Base-by-base conservation (phyloP, 2,797 vertebrate genomes). In the Sebastes matsubarae region DNA sequence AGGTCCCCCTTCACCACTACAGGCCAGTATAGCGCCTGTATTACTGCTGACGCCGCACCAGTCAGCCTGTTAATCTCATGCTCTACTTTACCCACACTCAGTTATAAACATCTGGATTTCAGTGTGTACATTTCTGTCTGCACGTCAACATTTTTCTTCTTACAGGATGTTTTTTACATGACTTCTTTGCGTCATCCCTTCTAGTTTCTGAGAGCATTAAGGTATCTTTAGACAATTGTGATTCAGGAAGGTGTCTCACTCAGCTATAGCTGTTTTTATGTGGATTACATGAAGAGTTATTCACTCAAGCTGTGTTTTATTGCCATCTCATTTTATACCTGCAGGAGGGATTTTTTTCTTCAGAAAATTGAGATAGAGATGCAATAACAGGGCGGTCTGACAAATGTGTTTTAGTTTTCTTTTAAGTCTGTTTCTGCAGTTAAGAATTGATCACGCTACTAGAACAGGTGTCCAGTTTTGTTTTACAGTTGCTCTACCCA, bases 391-490 rank as follows among this genome's bases (percentile, higher is more conserved):
- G 2, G 4, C 24, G 25, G 60, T 30, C 25, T 30, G 64, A 66
- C 25, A 10, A 4, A 27, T 22, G 34, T 58, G 3, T 54, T 68
- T 80, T 69, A 20, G 22, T 65, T 71, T 59, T 18, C 55, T 71
- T 80, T 78, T 46, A 24, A 46, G 18, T 72, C 38, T 6, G 13
- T 27, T 63, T 72, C 25, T 55, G 16, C 67, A 72, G 50, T 57
- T 34, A 50, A 42, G 18, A 78, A 69, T 72, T 50, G 54, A 72
- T 75, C 38, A 54, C 22, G 9, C 34, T 24, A 59, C 63, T 50
- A 66, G 67, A 82, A 63, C 38, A 67, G 64, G 30, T 73, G 74
- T 84, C 64, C 54, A 32, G n/a, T 86, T 82, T 72, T 79, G 58
- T 73, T 83, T 73, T 69, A 65, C 60, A 38, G 30, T 68, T 72